Evolutionary conservation across 2,797 vertebrate genomes (phyloP), one percentile per base, ranked within the genome.

Genomic region (Cuniculus paca): DNA sequence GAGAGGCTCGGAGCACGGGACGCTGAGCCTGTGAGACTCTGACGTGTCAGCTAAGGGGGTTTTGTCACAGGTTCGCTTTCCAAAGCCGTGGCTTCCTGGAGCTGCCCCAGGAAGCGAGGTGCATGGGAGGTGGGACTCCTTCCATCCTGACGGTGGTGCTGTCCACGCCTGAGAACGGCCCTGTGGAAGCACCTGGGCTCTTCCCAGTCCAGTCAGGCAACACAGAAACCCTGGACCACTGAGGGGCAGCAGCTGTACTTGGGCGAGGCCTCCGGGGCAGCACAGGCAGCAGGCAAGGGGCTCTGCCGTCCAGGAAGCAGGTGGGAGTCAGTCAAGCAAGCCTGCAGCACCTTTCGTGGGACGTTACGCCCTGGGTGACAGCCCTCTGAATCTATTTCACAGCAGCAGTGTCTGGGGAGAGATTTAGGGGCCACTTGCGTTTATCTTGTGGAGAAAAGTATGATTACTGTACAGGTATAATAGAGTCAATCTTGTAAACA

Each of bases 151-250:
- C 5, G n/a, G 6, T 4, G 7, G 7, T 13, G 6, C 8, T 22
- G 36, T 89, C 5, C 0, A 17, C 3, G 26, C 4, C 56, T 9
- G 17, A 36, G 9, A 24, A 36, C 8, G 34, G 31, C 19, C 26
- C 13, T 42, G 1, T 24, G 6, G 7, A n/a, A 13, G 0, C 7
- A 10, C 39, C 42, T 34, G 34, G 17, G 17, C 2, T 48, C 11
- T 74, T 61, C 45, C 5, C 6, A 48, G 19, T 7, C 14, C 14
- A 1, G 31, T 2, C 31, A 9, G 14, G 14, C 24, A 34, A 2
- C 4, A 0, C 0, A 1, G 36, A 72, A 50, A 1, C 7, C 16
- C 11, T 3, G 20, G 9, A 2, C 2, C 17, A 2, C 34, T 0
- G 10, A 14, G 4, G 42, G 48, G 1, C 17, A 20, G 8, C 1